These are phyloP conservation scores for Eurystomus gularis DNA, from an alignment of 2,113 vertebrate species.

Conservation along the genomic window DNA sequence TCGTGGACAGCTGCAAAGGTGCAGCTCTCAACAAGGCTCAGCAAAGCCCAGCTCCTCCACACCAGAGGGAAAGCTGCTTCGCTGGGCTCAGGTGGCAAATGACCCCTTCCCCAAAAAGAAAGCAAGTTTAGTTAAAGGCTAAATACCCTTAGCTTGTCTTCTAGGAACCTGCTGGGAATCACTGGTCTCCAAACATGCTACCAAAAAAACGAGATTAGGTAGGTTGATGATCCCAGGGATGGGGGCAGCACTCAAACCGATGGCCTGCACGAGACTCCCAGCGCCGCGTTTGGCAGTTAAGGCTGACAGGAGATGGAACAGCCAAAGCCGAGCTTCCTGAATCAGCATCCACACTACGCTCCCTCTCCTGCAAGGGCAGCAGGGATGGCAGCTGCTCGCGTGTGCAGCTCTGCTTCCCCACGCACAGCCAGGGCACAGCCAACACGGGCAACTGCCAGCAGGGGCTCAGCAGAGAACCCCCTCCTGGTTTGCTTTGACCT, in stretches of 20 bases:
- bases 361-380: neutral
- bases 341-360: neutral
- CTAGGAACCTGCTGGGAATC: neutral
- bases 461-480: neutral
- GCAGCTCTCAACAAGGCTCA: neutral
- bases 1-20: slow-evolving; percentile 48
- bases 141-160: neutral
- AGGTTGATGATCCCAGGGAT: neutral
- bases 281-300: neutral
- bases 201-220: neutral
- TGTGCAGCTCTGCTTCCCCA: neutral
- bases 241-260: neutral
- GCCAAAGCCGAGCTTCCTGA: neutral
- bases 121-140: neutral
- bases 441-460: fast-evolving
- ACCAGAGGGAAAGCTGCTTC: neutral
- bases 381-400: fast-evolving
- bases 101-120: neutral
- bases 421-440: neutral
- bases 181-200: neutral
- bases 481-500: neutral
- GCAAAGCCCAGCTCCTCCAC: neutral
- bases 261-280: neutral
- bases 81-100: neutral
- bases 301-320: neutral